Base-by-base conservation (phyloP, 2,797 vertebrate genomes). In the Acrossocheilus wenchowensis region DNA sequence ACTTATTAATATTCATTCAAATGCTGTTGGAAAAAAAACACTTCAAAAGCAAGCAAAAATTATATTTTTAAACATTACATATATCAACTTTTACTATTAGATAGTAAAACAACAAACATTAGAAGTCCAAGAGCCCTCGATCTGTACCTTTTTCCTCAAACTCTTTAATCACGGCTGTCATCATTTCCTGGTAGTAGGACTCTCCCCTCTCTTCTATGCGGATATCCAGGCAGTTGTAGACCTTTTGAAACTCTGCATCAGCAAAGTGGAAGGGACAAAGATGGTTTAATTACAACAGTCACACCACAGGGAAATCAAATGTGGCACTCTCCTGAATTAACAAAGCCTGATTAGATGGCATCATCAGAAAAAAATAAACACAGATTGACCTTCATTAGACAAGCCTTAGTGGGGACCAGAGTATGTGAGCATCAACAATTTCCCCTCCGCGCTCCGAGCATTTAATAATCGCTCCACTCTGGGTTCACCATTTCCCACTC, bases 171-270 rank as follows among this genome's bases (percentile, higher is more conserved):
- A 99, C 91, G 7, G 91, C 89, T 1, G 91, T 92, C 98, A 99
- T 99, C 94, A 93, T 92, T 5, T 97, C 94, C 45, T 98, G 98
- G 93, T 99, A 99, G 94, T 89, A 99, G 0, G 98, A 99, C 89
- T 99, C 98, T 15, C 98, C 98, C 90, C 98, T 93, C 88, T 99
- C 98, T 21, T 94, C 79, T 82, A 99, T 85, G 1, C 90, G 85
- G 78, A 99, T 73, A 69, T 96, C 97, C 94, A 99, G 91, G 89
- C 95, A 97, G 81, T 95, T 91, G 84, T 99, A 99, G 87, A 99
- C 96, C 91, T 93, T 99, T 94, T 97, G 97, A 90, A 99, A 99
- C 94, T 99, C 98, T 99, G 92, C 62, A 48, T 30, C 39, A 45
- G 69, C 69, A 54, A 74, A 60, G 10, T 5, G 36, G 26, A 78